Evolutionary conservation across 2,797 vertebrate species (phyloP), one percentile per base, ranked within the genome.

Genomic region (Diglossa cyanea): DNA sequence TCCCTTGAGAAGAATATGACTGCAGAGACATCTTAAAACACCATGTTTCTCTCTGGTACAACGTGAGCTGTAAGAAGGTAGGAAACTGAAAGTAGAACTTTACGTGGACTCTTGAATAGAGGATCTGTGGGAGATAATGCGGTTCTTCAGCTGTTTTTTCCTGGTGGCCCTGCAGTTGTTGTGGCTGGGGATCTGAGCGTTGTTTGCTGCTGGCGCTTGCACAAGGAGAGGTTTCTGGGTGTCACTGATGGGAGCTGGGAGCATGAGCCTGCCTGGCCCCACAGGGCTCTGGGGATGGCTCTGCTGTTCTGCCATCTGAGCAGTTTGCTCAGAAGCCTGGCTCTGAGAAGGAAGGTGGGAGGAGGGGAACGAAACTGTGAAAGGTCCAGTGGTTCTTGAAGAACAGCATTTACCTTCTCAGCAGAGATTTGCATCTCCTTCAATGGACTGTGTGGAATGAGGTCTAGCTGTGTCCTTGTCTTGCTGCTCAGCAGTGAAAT

Each of bases 221-320:
- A 40, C 39, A 20, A 21, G 0, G 24, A 44, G 79, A 44, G 85
- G 0, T 82, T 55, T 78, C 71, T 75, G 77, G 35, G 0, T 72
- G 37, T 35, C 30, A 24, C 48, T 7, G 80, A 7, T 0, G 65
- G 3, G 80, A 58, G 68, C 1, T 0, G 65, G 4, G 80, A 58
- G 63, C 0, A 2, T 0, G 4, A 18, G 40, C 68, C 63, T 42
- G 13, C 61, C 60, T 10, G 40, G 37, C 66, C 86, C 44, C 30
- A 1, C 0, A 2, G 8, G 3, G 30, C n/a, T 55, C 42, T 23
- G 50, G 2, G 12, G 35, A 0, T n/a, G 23, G 39, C 54, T 53
- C 8, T 16, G 51, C 24, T n/a, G 45, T 26, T 39, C 75, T 80
- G 26, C 65, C 57, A 6, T 35, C 81, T 39, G 53, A 70, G 17